phyloP scores from a whole-genome alignment of 2,888 invertebrate genomes.

The Yponomeuta malinellus region DNA sequence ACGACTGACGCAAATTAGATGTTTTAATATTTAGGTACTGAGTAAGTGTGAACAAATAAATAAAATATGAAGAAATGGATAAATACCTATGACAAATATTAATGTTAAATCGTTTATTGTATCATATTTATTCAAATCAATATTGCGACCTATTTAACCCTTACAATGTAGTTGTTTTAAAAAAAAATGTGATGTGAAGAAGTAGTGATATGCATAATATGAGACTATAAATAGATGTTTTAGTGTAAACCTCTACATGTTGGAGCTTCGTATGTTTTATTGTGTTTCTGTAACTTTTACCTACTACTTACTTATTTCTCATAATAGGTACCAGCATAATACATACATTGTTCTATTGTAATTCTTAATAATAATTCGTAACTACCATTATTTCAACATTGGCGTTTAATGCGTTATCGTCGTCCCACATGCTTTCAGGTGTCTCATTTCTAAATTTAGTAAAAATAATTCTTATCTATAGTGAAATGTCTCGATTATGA shows the following conservation, averaged over 20 bases:
- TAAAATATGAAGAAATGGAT: conserved; percentile 33
- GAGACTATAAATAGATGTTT: conserved; percentile 27
- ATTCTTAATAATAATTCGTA: not conserved
- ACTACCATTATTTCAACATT: not conserved
- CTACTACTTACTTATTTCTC: not conserved
- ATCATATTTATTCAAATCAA: conserved; percentile 26
- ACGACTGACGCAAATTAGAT: not conserved
- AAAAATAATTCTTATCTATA: too few species aligned
- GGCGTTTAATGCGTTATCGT: too few species aligned
- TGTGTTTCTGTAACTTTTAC: not conserved
- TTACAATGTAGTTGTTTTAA: conserved; percentile 50
- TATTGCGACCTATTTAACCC: conserved; percentile 40
- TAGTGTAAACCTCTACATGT: conserved; percentile 47
- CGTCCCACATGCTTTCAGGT: too few species aligned
- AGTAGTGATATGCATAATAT: conserved; percentile 16
- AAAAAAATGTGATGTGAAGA: conserved; percentile 29
- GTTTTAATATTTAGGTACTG: not conserved
- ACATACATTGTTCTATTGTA: conserved; percentile 1
- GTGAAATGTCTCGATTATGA: too few species aligned
- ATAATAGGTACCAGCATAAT: conserved; percentile 3
- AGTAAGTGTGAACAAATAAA: conserved; percentile 22
- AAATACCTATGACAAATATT: conserved; percentile 29
- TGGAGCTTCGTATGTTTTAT: conserved; percentile 49
- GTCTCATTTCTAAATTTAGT: too few species aligned
- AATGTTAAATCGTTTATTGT: conserved; percentile 17